Conservation (phyloP, 2,888 invertebrate genomes). For the Rhagophthalmus giganteus region DNA sequence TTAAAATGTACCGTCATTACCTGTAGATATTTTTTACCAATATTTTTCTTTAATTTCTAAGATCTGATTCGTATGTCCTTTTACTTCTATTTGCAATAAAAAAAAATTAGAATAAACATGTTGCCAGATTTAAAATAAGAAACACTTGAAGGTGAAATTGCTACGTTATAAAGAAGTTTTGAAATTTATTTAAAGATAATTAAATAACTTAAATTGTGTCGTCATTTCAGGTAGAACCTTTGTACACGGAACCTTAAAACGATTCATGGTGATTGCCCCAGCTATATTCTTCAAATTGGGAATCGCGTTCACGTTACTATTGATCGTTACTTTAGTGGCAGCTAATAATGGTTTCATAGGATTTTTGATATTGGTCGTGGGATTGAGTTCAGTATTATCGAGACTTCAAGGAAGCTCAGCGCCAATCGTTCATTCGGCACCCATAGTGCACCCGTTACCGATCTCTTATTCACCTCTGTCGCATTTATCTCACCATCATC, state of each 20-base stretch:
- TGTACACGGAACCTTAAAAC: constrained; percentile 71
- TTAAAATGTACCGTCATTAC: too few species aligned
- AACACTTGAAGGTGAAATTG: too few species aligned
- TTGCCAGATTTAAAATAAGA: too few species aligned
- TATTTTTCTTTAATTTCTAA: too few species aligned
- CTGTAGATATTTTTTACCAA: too few species aligned
- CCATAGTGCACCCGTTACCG: constrained; percentile 40
- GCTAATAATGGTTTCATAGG: constrained; percentile 78
- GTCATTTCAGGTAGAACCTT: constrained; percentile 65
- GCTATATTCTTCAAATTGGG: constrained; percentile 78
- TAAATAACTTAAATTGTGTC: too few species aligned
- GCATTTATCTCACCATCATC: constrained; percentile 25
- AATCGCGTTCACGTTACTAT: constrained; percentile 71
- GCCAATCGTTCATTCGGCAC: constrained; percentile 23
- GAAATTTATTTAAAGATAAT: too few species aligned
- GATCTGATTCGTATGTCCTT: too few species aligned
- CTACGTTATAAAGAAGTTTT: too few species aligned
- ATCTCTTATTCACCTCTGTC: constrained; percentile 49
- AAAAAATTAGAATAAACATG: too few species aligned
- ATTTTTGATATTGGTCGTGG: constrained; percentile 57
- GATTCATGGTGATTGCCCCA: constrained; percentile 70
- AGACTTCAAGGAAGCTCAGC: constrained; percentile 46
- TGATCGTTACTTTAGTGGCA: constrained; percentile 71
- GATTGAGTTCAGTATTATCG: constrained; percentile 51
- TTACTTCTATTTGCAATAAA: too few species aligned